phyloP scores from a whole-genome alignment of 2,888 invertebrate genomes.

The Tiliacea citrago region DNA sequence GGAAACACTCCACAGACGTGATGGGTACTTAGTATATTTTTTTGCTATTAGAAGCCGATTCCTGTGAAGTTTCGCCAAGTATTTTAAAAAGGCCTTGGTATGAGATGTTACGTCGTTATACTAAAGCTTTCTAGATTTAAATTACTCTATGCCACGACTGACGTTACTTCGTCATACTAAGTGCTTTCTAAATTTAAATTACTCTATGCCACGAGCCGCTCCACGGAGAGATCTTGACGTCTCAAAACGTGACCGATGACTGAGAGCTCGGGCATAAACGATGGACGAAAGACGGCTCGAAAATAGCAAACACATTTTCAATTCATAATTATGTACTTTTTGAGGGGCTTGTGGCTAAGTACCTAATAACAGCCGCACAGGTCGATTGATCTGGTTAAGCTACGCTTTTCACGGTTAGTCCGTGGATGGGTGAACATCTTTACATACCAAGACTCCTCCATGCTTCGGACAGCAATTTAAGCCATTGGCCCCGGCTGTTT shows the following conservation, averaged over 20 bases:
- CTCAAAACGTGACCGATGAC: slow-evolving; percentile 12
- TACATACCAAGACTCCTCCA: no score
- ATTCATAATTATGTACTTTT: background rate
- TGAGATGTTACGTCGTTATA: background rate
- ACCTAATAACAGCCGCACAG: no score
- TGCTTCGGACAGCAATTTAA: no score
- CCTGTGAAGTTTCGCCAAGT: background rate
- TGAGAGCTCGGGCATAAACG: background rate
- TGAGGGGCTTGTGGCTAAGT: no score
- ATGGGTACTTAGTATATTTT: background rate
- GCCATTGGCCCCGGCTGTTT: no score
- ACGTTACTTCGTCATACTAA: background rate
- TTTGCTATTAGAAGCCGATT: background rate
- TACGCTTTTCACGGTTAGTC: no score
- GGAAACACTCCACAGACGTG: background rate
- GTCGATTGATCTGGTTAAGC: no score
- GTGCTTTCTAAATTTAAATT: background rate
- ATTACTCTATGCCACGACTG: slow-evolving; percentile 45
- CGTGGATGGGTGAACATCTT: no score
- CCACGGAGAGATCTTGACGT: slow-evolving; percentile 36
- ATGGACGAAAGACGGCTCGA: background rate
- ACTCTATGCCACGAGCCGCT: slow-evolving; percentile 39
- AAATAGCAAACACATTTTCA: background rate
- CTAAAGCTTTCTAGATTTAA: background rate
- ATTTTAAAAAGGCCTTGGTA: background rate